Conservation (phyloP, 2,888 invertebrate genomes). For the Lymantria monacha region DNA sequence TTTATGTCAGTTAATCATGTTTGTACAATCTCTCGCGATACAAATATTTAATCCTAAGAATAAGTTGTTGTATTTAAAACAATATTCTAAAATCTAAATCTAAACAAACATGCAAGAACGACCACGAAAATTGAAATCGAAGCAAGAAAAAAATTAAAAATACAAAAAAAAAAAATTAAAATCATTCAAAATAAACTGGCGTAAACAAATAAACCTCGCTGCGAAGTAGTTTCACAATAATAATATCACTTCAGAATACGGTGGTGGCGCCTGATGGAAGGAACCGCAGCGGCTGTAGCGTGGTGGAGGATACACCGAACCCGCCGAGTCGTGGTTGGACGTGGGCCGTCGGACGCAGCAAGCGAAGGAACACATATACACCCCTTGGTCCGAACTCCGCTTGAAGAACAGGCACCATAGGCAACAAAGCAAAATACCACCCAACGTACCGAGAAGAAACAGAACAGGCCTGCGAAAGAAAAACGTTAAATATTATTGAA, state of each 20-base stretch:
- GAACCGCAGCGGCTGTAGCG: conserved; percentile 93
- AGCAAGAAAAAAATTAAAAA: too few species aligned
- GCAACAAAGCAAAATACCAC: conserved; percentile 86
- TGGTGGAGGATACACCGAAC: conserved; percentile 91
- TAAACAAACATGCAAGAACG: too few species aligned
- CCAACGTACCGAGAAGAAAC: conserved; percentile 86
- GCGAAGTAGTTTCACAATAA: conserved; percentile 36
- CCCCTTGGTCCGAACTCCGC: conserved; percentile 48
- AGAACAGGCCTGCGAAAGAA: conserved; percentile 82
- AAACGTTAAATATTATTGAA: background rate
- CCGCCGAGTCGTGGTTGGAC: conserved; percentile 90
- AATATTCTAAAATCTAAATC: too few species aligned
- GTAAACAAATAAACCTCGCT: conserved; percentile 37
- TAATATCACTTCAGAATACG: conserved; percentile 88
- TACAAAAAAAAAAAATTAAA: too few species aligned
- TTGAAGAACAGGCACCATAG: conserved; percentile 81
- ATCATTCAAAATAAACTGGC: conserved; percentile 18
- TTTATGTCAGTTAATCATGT: too few species aligned
- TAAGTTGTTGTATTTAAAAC: too few species aligned
- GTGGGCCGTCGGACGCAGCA: conserved; percentile 71
- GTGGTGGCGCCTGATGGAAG: conserved; percentile 91
- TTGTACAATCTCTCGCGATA: too few species aligned
- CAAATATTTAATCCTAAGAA: too few species aligned
- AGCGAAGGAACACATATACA: conserved; percentile 58
- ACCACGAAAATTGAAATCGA: too few species aligned